Base-by-base conservation (phyloP, 1,140 invertebrate genomes). In the Aphelinus certus region DNA sequence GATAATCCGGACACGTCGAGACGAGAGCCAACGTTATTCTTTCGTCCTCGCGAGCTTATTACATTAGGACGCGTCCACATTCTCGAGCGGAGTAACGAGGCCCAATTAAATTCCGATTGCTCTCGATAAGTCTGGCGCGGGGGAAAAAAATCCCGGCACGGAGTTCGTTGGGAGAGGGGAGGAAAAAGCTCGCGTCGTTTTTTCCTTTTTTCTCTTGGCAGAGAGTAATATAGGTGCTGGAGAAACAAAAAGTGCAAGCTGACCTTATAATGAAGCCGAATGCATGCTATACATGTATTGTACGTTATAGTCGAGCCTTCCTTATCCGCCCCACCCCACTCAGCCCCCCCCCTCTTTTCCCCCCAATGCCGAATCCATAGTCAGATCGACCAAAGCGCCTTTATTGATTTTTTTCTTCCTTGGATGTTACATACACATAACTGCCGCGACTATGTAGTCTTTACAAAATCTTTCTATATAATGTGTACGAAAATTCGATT, bases 311-410 rank as follows among this genome's bases (percentile, higher is more conserved):
- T 3, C 46, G 46, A 3, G 3, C 42, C 4, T 42, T 6, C 6
- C 7, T 64, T 3, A 48, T 48, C 4, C 1, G 1, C 49, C 2
- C 42, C 7, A 9, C 26, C 7, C 7, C n/a, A 10, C 10, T 2
- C 51, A 26, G 26, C 46, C 7, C 10, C 47, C 3, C 10, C 10
- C 61, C 49, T 65, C 10, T 53, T 43, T 58, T 55, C 10, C 42
- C 51, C n/a, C 10, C 7, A 62, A n/a, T 69, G 2, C 63, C 46
- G 10, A 69, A 75, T 69, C 60, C 66, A 75, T 75, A 69, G 73
- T 63, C 73, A 69, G 60, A 75, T 63, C 62, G 65, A 75, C 53
- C 58, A 63, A 53, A 75, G 65, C 66, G 60, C 73, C 69, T 69
- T 69, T 68, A 63, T 51, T 67, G 49, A 7, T 66, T 64, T 67